A percentile compares a stretch with the other conserved stretches of the same genome.
phyloP scores from a whole-genome alignment of 1,140 invertebrate species.

The Manduca sexta region DNA sequence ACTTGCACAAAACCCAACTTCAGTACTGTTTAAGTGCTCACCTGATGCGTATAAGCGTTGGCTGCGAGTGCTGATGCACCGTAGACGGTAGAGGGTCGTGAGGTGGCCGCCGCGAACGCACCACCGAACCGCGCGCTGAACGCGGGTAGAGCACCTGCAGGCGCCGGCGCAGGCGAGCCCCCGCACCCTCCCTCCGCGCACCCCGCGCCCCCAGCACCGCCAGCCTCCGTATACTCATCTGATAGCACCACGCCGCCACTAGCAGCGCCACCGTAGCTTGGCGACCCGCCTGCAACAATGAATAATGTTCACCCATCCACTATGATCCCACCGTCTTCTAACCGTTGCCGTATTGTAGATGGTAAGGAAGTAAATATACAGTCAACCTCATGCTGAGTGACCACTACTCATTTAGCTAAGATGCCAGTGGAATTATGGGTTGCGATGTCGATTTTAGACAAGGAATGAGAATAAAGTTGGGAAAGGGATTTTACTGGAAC shows the following conservation, averaged over 20 bases:
- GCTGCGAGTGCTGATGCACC: conserved; percentile 25
- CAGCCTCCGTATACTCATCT: conserved; percentile 32
- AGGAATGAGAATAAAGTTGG: too few relatives aligned
- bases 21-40: too few relatives aligned
- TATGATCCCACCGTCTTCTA: too few relatives aligned
- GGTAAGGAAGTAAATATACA: too few relatives aligned
- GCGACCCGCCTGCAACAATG: conserved; percentile 37
- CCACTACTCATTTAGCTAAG: too few relatives aligned
- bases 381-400: too few relatives aligned
- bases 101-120: conserved; percentile 35
- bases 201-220: conserved; percentile 13
- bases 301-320: too few relatives aligned
- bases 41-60: conserved; percentile 41
- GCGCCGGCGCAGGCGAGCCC: conserved; percentile 9
- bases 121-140: conserved; percentile 58
- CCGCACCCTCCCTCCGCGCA: conserved; percentile 16
- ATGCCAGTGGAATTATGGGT: too few relatives aligned
- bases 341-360: too few relatives aligned
- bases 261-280: conserved; percentile 32
- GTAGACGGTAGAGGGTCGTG: conserved; percentile 39
- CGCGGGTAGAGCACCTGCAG: conserved; percentile 47
- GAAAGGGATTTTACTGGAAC: too few relatives aligned
- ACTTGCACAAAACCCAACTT: too few relatives aligned
- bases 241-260: conserved; percentile 20
- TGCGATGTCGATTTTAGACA: too few relatives aligned